A percentile compares a stretch with the other conserved stretches of the same genome.
Evolutionary conservation across 2,797 vertebrate genomes (phyloP).

Genomic region (Denticeps clupeoides): DNA sequence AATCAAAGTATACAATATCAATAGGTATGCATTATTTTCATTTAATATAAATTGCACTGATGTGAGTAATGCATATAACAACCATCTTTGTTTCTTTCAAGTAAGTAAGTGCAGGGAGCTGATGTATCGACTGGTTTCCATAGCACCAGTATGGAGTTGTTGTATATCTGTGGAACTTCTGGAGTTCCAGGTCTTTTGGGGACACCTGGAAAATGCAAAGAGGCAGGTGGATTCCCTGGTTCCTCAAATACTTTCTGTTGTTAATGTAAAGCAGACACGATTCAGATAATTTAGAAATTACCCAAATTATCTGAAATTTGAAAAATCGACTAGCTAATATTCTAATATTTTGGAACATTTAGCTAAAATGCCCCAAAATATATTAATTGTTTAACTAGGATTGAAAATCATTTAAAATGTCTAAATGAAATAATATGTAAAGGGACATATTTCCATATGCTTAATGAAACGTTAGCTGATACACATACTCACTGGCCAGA

Average conservation of each 20-base stretch:
- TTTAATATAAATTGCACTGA: no score
- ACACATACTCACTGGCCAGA: slow-evolving; percentile 73
- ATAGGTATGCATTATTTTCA: no score
- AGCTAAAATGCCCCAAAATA: no score
- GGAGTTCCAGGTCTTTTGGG: slow-evolving; percentile 80
- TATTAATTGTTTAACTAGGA: no score
- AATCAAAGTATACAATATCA: no score
- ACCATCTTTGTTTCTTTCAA: slow-evolving; percentile 79
- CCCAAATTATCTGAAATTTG: no score
- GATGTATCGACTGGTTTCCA: slow-evolving; percentile 83
- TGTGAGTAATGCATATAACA: no score
- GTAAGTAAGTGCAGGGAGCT: slow-evolving; percentile 76
- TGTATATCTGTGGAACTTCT: slow-evolving; percentile 84
- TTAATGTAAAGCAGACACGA: neutral
- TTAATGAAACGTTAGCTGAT: neutral
- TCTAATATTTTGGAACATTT: no score
- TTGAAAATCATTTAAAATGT: neutral
- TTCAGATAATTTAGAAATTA: no score
- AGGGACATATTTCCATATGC: neutral
- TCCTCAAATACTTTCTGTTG: no score
- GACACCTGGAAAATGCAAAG: slow-evolving; percentile 50
- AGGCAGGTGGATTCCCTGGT: neutral
- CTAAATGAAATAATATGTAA: neutral
- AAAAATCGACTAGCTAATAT: no score
- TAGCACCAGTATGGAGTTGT: slow-evolving; percentile 81